These are phyloP conservation scores for Aphelinus certus DNA, from an alignment of 1,140 invertebrate genomes.

Conservation along the genomic window DNA sequence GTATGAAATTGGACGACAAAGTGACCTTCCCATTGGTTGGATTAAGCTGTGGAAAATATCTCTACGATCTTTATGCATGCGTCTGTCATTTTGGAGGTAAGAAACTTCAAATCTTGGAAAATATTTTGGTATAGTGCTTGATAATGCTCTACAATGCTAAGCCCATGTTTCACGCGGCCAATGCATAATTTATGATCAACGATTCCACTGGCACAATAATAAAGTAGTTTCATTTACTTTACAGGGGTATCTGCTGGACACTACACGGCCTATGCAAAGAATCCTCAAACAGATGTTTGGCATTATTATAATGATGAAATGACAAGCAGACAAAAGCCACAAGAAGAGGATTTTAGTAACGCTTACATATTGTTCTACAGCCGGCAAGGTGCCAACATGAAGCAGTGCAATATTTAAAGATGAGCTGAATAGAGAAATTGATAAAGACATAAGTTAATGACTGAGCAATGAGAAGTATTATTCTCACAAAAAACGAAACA, in stretches of 20 bases:
- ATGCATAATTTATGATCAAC: neutral
- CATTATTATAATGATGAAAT: slow-evolving; percentile 77
- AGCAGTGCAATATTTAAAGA: slow-evolving; percentile 59
- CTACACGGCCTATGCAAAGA: slow-evolving; percentile 76
- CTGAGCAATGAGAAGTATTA: slow-evolving; percentile 32
- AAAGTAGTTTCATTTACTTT: slow-evolving; percentile 45
- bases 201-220: neutral
- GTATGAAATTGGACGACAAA: slow-evolving; percentile 76
- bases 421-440: neutral
- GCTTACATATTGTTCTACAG: slow-evolving; percentile 79
- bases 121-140: neutral
- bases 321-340: slow-evolving; percentile 69
- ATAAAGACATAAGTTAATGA: slow-evolving; percentile 27
- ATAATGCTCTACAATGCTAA: neutral
- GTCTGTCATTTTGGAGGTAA: slow-evolving; percentile 79
- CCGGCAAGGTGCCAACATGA: slow-evolving; percentile 67
- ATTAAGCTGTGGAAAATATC: slow-evolving; percentile 63
- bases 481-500: slow-evolving; percentile 24
- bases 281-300: slow-evolving; percentile 72
- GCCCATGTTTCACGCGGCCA: neutral
- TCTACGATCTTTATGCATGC: slow-evolving; percentile 76
- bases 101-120: slow-evolving; percentile 33
- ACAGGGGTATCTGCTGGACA: slow-evolving; percentile 75
- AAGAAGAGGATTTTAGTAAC: slow-evolving; percentile 73
- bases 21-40: slow-evolving; percentile 74